Evolutionary conservation across 2,888 invertebrate genomes (phyloP).

Genomic region (Lagria hirta): DNA sequence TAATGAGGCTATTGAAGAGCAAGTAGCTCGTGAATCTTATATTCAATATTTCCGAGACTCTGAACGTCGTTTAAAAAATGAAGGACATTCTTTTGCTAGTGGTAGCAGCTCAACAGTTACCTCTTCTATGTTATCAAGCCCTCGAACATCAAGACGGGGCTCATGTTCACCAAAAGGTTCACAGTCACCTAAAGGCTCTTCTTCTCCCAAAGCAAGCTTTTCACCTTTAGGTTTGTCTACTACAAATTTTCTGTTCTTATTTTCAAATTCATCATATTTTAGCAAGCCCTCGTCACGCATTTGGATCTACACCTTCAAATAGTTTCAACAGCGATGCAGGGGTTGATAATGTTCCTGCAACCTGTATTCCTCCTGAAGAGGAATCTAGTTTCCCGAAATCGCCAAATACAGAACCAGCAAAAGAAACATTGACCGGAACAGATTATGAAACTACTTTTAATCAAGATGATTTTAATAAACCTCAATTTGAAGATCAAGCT

Average conservation of each 20-base stretch:
- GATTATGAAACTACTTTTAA: constrained; percentile 32
- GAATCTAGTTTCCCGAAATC: constrained; percentile 43
- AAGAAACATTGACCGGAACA: constrained; percentile 28
- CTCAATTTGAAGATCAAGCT: constrained; percentile 36
- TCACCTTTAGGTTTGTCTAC: constrained; percentile 35
- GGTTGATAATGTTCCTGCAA: constrained; percentile 35
- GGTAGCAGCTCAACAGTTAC: constrained; percentile 52
- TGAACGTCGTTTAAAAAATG: constrained; percentile 50
- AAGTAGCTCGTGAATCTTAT: constrained; percentile 83
- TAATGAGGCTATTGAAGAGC: constrained; percentile 86
- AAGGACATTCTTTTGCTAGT: constrained; percentile 47
- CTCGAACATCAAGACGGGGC: constrained; percentile 46
- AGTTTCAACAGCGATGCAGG: constrained; percentile 20
- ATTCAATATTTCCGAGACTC: constrained; percentile 63
- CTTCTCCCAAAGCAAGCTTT: constrained; percentile 44
- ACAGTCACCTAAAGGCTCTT: constrained; percentile 48
- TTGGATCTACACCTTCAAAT: constrained; percentile 27
- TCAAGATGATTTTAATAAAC: constrained; percentile 27
- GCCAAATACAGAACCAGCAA: constrained; percentile 37
- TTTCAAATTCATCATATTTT: constrained; percentile 16
- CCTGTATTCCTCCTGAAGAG: constrained; percentile 43
- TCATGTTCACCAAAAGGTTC: constrained; percentile 51
- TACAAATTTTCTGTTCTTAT: constrained; percentile 7
- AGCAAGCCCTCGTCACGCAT: constrained; percentile 39
- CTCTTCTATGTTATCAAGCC: constrained; percentile 47